phyloP scores from a whole-genome alignment of 2,113 vertebrate genomes.

The Mastomys coucha region DNA sequence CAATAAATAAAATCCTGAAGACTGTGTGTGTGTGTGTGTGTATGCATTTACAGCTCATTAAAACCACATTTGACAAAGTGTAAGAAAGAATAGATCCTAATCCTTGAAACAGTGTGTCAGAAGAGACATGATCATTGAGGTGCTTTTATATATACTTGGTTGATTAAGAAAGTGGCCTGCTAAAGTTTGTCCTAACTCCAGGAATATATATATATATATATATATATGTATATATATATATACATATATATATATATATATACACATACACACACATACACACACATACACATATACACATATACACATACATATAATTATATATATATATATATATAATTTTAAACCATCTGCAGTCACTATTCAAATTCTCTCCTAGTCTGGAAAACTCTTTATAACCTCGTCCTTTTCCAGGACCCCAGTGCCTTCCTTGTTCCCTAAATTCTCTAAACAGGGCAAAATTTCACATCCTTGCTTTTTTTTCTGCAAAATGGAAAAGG shows the following conservation, averaged over 20 bases:
- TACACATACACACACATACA: too few relatives aligned
- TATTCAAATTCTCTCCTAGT: not conserved
- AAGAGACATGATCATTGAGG: slow-evolving; percentile 85
- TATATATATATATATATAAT: not conserved
- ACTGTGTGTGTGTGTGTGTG: not conserved
- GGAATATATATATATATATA: not conserved
- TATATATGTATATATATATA: not conserved
- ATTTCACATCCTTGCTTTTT: slow-evolving; percentile 65
- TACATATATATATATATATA: too few relatives aligned
- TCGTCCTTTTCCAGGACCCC: slow-evolving; percentile 43
- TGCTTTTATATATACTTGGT: slow-evolving; percentile 74
- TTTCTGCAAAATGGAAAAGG: not conserved
- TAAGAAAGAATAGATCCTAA: slow-evolving; percentile 84
- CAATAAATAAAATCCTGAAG: not conserved
- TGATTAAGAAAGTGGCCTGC: slow-evolving; percentile 67
- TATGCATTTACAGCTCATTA: slow-evolving; percentile 85
- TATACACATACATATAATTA: too few relatives aligned
- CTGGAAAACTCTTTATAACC: slow-evolving; percentile 68
- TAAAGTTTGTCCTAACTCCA: slow-evolving; percentile 73
- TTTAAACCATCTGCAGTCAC: slow-evolving; percentile 51
- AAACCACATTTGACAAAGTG: slow-evolving; percentile 88
- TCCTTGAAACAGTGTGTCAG: slow-evolving; percentile 82
- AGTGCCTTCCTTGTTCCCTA: slow-evolving; percentile 54
- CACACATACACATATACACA: too few relatives aligned
- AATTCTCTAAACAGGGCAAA: slow-evolving; percentile 48